Percentiles rank a stretch among this genome's conserved stretches.
phyloP scores from a whole-genome alignment of 2,888 invertebrate species.

The Ernsta delagoae region DNA sequence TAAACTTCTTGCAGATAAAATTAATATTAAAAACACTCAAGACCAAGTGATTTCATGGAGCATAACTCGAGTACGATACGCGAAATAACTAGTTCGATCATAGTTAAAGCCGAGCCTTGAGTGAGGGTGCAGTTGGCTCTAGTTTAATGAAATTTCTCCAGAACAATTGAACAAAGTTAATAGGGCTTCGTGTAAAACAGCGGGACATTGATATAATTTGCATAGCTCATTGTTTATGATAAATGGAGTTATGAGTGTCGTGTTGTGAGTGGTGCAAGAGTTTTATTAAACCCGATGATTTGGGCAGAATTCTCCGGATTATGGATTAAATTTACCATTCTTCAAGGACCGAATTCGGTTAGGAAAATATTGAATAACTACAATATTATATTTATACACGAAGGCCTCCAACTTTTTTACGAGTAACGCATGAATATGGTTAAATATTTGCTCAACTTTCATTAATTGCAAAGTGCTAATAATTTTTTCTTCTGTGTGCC shows the following conservation, averaged over 20 bases:
- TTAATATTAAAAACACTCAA: conserved; percentile 35
- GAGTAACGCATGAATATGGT: no score
- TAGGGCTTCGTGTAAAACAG: conserved; percentile 46
- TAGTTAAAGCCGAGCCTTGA: conserved; percentile 43
- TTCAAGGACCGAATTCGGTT: no score
- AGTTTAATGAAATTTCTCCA: conserved; percentile 58
- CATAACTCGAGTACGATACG: conserved; percentile 35
- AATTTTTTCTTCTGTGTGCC: no score
- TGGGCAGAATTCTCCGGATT: no score
- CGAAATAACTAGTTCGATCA: conserved; percentile 42
- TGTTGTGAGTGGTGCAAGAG: no score
- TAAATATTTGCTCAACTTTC: no score
- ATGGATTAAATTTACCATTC: no score
- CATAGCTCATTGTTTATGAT: conserved; percentile 37
- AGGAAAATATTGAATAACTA: no score
- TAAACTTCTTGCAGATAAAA: conserved; percentile 24
- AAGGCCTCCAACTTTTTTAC: no score
- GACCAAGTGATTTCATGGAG: conserved; percentile 31
- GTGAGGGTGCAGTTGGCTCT: conserved; percentile 43
- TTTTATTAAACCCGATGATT: no score
- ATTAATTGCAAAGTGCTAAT: no score
- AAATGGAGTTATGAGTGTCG: conserved; percentile 11
- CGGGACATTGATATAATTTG: conserved; percentile 44
- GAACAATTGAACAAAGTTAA: conserved; percentile 43
- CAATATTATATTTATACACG: no score